Conservation (phyloP, 2,113 vertebrate genomes). For the Rhinichthys klamathensis region DNA sequence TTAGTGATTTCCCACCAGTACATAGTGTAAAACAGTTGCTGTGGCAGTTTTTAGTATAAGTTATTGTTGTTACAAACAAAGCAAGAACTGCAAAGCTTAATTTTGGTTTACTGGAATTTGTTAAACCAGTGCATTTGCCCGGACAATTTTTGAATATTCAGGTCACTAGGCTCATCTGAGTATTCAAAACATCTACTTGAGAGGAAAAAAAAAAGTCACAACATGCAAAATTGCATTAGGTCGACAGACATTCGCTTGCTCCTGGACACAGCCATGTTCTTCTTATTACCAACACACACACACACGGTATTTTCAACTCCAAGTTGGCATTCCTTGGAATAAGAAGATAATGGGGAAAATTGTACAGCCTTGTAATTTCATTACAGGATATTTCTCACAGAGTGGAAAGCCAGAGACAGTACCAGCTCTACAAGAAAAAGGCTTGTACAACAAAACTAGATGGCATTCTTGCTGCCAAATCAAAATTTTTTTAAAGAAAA, state of each 20-base stretch:
- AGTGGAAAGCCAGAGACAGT: neutral
- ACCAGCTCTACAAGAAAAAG: neutral
- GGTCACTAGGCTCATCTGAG: slow-evolving; percentile 7
- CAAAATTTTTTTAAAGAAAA: no score
- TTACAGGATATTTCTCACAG: neutral
- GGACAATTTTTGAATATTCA: neutral
- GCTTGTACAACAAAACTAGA: neutral
- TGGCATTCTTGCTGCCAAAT: neutral
- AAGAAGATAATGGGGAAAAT: neutral
- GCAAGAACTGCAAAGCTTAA: neutral
- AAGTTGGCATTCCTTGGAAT: neutral
- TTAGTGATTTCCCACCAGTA: no score
- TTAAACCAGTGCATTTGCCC: slow-evolving; percentile 2
- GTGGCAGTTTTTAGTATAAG: neutral
- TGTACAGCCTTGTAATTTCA: slow-evolving; percentile 21
- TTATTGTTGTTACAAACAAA: neutral
- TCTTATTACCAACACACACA: neutral
- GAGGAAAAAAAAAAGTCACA: neutral
- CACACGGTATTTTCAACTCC: neutral
- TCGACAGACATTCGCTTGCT: neutral
- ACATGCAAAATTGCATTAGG: slow-evolving; percentile 22
- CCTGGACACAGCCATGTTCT: neutral
- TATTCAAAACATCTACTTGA: slow-evolving; percentile 26
- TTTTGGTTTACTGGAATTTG: neutral
- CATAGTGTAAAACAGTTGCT: no score